phyloP scores from a whole-genome alignment of 1,140 invertebrate genomes.

The Drosophila saltans region DNA sequence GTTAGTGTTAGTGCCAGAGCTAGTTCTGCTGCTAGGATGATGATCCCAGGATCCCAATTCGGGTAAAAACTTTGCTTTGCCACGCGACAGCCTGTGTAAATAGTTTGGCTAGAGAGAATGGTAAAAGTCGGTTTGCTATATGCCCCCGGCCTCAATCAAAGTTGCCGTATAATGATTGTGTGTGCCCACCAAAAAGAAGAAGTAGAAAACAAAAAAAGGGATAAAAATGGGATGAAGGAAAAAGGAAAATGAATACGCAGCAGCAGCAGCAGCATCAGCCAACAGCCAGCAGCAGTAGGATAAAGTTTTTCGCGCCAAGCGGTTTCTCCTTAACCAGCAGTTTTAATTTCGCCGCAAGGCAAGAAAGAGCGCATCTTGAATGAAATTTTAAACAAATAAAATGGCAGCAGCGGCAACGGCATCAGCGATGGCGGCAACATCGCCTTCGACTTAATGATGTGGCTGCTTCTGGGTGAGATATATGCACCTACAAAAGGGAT shows the following conservation, averaged over 20 bases:
- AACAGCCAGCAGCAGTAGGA: constrained; percentile 26
- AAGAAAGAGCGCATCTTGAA: constrained; percentile 52
- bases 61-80: constrained; percentile 53
- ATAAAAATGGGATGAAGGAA: not conserved
- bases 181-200: constrained; percentile 52
- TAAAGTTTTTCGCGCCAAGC: constrained; percentile 64
- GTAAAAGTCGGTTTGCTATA: constrained; percentile 40
- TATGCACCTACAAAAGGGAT: not conserved
- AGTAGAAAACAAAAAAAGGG: constrained; percentile 5
- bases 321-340: constrained; percentile 66
- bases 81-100: constrained; percentile 77
- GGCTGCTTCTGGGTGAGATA: constrained; percentile 37
- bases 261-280: not conserved
- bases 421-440: not conserved
- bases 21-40: constrained; percentile 9
- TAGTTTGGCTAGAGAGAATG: constrained; percentile 39
- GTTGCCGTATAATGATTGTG: constrained; percentile 65
- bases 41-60: constrained; percentile 30
- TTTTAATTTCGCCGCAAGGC: constrained; percentile 72
- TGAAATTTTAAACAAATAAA: constrained; percentile 75
- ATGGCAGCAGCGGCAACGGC: constrained; percentile 30
- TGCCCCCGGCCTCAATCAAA: constrained; percentile 67
- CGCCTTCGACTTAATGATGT: constrained; percentile 67
- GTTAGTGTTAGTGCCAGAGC: constrained; percentile 9
- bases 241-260: not conserved